Conservation (phyloP, 2,113 vertebrate genomes). For the Laticauda laticaudata region DNA sequence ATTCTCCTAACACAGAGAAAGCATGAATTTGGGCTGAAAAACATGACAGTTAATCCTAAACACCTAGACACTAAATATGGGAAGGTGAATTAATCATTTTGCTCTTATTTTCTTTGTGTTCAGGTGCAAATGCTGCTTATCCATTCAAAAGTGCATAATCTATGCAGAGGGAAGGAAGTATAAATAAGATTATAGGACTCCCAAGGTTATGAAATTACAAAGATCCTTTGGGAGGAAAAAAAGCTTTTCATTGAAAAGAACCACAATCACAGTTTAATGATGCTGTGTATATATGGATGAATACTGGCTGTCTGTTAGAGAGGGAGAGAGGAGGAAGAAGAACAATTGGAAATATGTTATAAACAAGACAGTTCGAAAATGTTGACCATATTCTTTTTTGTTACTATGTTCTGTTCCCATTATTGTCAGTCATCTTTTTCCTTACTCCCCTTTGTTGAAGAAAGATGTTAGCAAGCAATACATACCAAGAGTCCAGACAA, state of each 20-base stretch:
- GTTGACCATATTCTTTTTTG: neutral
- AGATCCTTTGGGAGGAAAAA: neutral
- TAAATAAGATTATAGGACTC: neutral
- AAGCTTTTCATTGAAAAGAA: neutral
- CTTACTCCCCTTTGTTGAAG: neutral
- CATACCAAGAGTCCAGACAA: neutral
- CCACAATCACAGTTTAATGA: neutral
- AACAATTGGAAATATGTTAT: neutral
- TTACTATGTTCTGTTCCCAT: neutral
- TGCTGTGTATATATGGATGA: neutral
- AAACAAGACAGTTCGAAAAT: neutral
- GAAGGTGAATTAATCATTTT: neutral
- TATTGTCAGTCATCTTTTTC: neutral
- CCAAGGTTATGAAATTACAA: neutral
- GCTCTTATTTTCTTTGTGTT: neutral
- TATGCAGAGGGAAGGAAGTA: neutral
- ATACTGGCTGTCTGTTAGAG: neutral
- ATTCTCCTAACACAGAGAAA: neutral
- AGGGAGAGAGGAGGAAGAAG: neutral
- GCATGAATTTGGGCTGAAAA: neutral
- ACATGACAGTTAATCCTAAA: neutral
- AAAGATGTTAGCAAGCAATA: neutral
- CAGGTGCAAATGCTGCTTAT: neutral
- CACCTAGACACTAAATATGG: neutral
- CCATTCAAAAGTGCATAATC: neutral